phyloP scores from a whole-genome alignment of 2,113 vertebrate genomes.

The Pica pica region DNA sequence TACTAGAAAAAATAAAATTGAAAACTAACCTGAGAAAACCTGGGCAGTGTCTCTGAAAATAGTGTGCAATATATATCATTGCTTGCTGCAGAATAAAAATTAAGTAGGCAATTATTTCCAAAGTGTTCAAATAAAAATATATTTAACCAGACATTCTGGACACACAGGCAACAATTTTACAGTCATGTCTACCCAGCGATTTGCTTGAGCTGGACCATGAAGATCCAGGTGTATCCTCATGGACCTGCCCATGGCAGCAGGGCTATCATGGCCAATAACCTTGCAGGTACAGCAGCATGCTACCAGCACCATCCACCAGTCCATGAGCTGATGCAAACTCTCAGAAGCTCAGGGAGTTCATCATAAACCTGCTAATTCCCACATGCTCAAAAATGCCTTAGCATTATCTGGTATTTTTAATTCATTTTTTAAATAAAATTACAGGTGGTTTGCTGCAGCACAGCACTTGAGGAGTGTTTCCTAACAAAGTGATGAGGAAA shows the following conservation, averaged over 20 bases:
- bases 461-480: not conserved
- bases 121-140: not conserved
- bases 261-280: not conserved
- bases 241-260: not conserved
- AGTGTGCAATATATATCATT: not conserved
- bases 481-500: not conserved
- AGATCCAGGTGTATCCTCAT: not conserved
- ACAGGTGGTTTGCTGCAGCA: not conserved
- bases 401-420: not conserved
- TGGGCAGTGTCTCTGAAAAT: not conserved
- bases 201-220: not conserved
- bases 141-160: not conserved
- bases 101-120: not conserved
- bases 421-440: not conserved
- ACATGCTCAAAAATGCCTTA: not conserved
- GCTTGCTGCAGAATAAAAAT: not conserved
- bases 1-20: not conserved
- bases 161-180: not conserved
- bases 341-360: not conserved
- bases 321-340: not conserved
- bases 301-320: not conserved
- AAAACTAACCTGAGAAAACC: not conserved
- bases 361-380: not conserved
- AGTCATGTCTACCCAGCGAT: not conserved
- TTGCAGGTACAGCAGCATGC: not conserved